Evolutionary conservation across 2,888 invertebrate species (phyloP), one percentile per base, ranked within the genome.

Genomic region (Flexamia atlantica): DNA sequence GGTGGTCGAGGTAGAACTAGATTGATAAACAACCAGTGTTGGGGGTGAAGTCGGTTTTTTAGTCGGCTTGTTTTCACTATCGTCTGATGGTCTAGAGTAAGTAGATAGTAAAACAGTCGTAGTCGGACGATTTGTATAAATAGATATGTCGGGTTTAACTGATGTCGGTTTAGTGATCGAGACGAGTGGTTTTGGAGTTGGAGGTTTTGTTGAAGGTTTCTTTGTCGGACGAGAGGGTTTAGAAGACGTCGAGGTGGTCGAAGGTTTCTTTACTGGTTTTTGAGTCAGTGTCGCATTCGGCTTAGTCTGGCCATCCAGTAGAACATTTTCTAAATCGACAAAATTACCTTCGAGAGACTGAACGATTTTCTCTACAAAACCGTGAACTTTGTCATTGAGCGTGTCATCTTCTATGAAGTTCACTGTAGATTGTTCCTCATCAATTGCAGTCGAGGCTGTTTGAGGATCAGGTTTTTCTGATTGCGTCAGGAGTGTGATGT

Each of bases 291-390:
- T 87, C 28, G 87, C 86, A 84, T 86, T 88, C n/a, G 87, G 86
- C 28, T 87, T 87, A 28, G 86, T 64, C 83, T 89, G 60, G 88
- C 90, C 90, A 68, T 92, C 92, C 83, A 94, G 92, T 17, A 97
- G 94, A 85, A 97, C 94, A 87, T 96, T 95, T 87, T 95, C 95
- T 14, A 97, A 89, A 80, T 95, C 95, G 87, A 96, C 93, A 89
- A 97, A 97, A 32, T 97, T 96, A 0, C 94, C 95, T 90, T 96
- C 96, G 0, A 97, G 90, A 25, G 96, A 96, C 86, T 95, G 94
- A 12, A 97, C 96, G 20, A 97, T 95, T 90, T 96, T 96, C 88
- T 95, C 94, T 0, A 97, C 97, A 87, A 97, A 94, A 0, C 94
- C 91, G 88, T 95, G 96, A 90, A 97, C 95, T 90, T 96, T 96